Evolutionary conservation across 2,888 invertebrate genomes (phyloP), one percentile per base, ranked within the genome.

Genomic region (Eupithecia vulgata): DNA sequence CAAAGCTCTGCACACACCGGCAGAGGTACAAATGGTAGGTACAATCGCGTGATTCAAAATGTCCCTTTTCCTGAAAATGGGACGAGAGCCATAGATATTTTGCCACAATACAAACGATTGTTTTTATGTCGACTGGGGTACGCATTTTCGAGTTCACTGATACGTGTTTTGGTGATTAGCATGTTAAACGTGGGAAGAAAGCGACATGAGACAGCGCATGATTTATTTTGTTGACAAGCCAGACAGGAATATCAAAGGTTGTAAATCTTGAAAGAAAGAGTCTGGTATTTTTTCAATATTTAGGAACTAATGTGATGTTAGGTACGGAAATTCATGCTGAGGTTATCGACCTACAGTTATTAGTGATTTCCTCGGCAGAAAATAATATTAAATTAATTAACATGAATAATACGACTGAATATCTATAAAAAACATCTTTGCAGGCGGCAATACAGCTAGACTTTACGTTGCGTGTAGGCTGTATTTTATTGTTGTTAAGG

Each of bases 1-100:
- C 84, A 82, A 82, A 79, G 80, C 82, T 78, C 78, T 81, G 73
- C 72, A 71, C 64, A 70, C 72, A 37, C 66, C 67, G 71, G 69
- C 86, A 82, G 80, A 81, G 82, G 91, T 90, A 85, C 30, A 30
- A 30, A 30, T 30, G 30, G 30, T 30, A n/a, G n/a, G n/a, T n/a
- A n/a, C 91, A 90, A 91, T 91, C 91, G 85, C 86, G 82, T 72
- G 88, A 89, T 90, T 88, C 68, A 70, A 90, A 89, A 89, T 87
- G 89, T 85, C 86, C 84, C 83, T 83, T 84, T 92, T 91, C 89
- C 86, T 84, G 85, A 91, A 92, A 91, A 87, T 86, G 88, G 85
- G 86, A 85, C 85, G 82, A 82, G 81, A 84, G 84, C 85, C 84
- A 82, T 84, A 83, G 84, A 78, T 85, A 84, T 82, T 83, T 85